Percentiles rank a stretch among this genome's conserved stretches.
These are phyloP conservation scores for Helleia helle DNA, from an alignment of 2,888 invertebrate genomes.

Conservation along the genomic window DNA sequence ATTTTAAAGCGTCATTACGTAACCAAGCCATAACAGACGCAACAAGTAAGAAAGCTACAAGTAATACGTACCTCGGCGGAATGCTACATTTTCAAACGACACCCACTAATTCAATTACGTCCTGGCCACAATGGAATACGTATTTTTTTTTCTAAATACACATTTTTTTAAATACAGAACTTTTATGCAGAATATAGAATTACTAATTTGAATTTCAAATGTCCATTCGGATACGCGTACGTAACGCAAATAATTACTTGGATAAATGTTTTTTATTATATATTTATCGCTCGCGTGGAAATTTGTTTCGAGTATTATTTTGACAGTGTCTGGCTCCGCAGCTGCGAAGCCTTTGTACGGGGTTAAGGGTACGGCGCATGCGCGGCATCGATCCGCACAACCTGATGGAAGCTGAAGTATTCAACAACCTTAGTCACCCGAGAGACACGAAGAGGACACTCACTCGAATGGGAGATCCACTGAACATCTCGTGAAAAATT, in stretches of 20 bases:
- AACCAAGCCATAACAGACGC: slow-evolving; percentile 45
- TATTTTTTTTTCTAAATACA: slow-evolving; percentile 28
- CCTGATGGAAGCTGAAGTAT: slow-evolving; percentile 19
- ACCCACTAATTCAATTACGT: slow-evolving; percentile 31
- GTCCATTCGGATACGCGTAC: not conserved
- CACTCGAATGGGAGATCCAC: slow-evolving; percentile 17
- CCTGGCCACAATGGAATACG: slow-evolving; percentile 31
- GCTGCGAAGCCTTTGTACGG: slow-evolving; percentile 57
- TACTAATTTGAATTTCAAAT: slow-evolving; percentile 4
- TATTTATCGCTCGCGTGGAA: slow-evolving; percentile 28
- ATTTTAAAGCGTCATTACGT: slow-evolving; percentile 38
- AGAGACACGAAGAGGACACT: slow-evolving; percentile 19
- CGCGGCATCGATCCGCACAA: slow-evolving; percentile 52
- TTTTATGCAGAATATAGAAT: slow-evolving; percentile 3
- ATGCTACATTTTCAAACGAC: slow-evolving; percentile 45
- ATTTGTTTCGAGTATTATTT: slow-evolving; percentile 50
- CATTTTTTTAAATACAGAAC: slow-evolving; percentile 9
- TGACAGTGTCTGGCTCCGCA: slow-evolving; percentile 50
- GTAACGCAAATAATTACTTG: not conserved
- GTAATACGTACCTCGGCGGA: slow-evolving; percentile 36
- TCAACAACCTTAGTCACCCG: slow-evolving; percentile 20
- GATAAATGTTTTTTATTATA: slow-evolving; percentile 2
- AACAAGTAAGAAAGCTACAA: slow-evolving; percentile 58
- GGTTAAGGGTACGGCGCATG: slow-evolving; percentile 42
- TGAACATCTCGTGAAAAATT: slow-evolving; percentile 21